Percentiles rank a stretch among this genome's conserved stretches.
These are phyloP conservation scores for Meriones unguiculatus DNA, from an alignment of 2,113 vertebrate genomes.

Conservation along the genomic window DNA sequence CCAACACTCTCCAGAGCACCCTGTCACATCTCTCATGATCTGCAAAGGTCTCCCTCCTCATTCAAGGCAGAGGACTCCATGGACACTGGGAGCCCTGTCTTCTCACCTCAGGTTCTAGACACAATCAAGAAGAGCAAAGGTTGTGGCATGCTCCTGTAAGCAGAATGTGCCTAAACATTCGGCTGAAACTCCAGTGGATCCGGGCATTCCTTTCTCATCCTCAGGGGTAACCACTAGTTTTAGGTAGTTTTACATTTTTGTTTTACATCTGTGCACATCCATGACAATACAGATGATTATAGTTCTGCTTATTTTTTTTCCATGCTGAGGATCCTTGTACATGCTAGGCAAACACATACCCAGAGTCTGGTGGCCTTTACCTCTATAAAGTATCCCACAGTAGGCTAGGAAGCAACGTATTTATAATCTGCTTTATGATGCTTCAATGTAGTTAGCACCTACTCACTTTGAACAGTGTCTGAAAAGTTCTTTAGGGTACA, in stretches of 20 bases:
- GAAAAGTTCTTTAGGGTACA: slow-evolving; percentile 30
- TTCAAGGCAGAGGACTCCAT: neutral
- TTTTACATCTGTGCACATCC: neutral
- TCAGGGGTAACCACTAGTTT: slow-evolving; percentile 10
- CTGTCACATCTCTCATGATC: neutral
- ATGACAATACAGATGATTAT: neutral
- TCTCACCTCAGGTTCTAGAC: slow-evolving; percentile 22
- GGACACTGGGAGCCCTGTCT: neutral
- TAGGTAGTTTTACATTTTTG: neutral
- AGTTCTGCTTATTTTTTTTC: neutral
- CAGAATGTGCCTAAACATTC: too few relatives aligned
- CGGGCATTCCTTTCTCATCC: neutral
- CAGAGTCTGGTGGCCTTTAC: neutral
- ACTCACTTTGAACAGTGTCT: slow-evolving; percentile 30
- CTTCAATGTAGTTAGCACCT: neutral
- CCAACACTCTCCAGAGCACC: neutral
- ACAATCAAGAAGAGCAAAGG: slow-evolving; percentile 13
- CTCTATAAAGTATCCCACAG: neutral
- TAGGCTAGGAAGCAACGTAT: neutral
- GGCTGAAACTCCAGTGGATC: neutral
- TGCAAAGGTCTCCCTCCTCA: slow-evolving; percentile 11
- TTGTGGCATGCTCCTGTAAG: neutral
- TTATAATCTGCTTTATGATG: slow-evolving; percentile 23
- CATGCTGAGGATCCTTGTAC: neutral
- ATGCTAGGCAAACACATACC: neutral